phyloP scores from a whole-genome alignment of 1,140 invertebrate species.

The Monomorium pharaonis region DNA sequence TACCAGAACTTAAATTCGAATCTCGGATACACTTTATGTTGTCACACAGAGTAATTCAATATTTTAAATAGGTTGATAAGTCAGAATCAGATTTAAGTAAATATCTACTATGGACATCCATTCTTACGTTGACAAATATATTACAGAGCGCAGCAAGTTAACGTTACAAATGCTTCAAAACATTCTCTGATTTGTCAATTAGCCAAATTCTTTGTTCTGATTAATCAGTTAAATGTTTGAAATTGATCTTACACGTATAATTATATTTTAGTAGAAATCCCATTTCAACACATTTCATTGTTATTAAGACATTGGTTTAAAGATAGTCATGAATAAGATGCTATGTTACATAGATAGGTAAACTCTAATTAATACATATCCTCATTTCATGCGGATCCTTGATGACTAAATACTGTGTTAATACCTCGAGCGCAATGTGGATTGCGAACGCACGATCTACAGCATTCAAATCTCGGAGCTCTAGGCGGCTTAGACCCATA shows the following conservation, averaged over 20 bases:
- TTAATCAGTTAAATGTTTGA: no score
- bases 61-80: conserved; percentile 19
- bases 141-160: no score
- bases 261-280: no score
- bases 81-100: not conserved
- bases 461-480: conserved; percentile 19
- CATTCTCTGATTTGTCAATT: no score
- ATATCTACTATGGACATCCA: not conserved
- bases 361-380: not conserved
- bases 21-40: not conserved
- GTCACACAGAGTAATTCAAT: not conserved
- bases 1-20: conserved; percentile 48
- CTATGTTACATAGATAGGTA: no score
- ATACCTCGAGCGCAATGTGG: not conserved
- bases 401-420: not conserved
- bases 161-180: no score
- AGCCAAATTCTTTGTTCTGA: no score
- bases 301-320: not conserved
- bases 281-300: no score
- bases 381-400: not conserved
- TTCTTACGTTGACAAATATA: not conserved
- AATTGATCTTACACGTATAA: no score
- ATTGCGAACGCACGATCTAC: not conserved
- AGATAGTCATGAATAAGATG: not conserved
- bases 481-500: conserved; percentile 27